phyloP scores from a whole-genome alignment of 2,888 invertebrate genomes.

The Orthosia incerta region DNA sequence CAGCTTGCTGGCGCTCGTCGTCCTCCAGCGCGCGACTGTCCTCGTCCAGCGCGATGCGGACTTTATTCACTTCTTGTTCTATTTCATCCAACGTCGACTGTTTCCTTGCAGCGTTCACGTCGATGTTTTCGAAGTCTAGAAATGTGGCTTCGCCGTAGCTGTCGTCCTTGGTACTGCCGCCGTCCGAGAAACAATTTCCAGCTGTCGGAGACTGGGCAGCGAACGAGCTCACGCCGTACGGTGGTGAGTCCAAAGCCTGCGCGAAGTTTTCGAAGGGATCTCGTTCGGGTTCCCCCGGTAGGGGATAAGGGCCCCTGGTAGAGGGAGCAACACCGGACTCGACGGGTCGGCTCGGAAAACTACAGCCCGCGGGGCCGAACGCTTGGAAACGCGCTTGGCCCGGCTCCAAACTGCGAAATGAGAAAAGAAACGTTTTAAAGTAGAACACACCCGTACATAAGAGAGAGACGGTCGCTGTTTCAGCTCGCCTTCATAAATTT shows the following conservation, averaged over 20 bases:
- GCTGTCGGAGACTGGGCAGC: conserved; percentile 75
- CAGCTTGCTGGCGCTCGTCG: conserved; percentile 86
- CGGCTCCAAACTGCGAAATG: conserved; percentile 91
- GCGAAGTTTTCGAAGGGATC: conserved; percentile 81
- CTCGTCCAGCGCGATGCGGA: conserved; percentile 87
- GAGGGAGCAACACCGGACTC: conserved; percentile 87
- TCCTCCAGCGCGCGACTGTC: conserved; percentile 88
- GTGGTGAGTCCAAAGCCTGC: conserved; percentile 79
- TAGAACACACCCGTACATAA: conserved; percentile 84
- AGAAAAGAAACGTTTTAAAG: conserved; percentile 90
- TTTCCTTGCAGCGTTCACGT: conserved; percentile 77
- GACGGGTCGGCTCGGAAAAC: conserved; percentile 89
- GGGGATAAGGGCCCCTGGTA: conserved; percentile 75
- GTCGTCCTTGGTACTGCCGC: conserved; percentile 81
- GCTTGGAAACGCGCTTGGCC: conserved; percentile 91
- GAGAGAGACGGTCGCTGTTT: conserved; percentile 87
- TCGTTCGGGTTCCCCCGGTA: conserved; percentile 80
- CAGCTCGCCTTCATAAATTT: conserved; percentile 85
- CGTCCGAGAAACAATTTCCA: conserved; percentile 76
- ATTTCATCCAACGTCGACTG: conserved; percentile 88
- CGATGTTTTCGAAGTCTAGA: conserved; percentile 86
- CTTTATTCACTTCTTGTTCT: conserved; percentile 89
- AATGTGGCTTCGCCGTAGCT: conserved; percentile 88
- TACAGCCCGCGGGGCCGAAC: conserved; percentile 88
- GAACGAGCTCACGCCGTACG: conserved; percentile 78